Conservation (phyloP, 2,113 vertebrate species). For the Percopsis transmontana region DNA sequence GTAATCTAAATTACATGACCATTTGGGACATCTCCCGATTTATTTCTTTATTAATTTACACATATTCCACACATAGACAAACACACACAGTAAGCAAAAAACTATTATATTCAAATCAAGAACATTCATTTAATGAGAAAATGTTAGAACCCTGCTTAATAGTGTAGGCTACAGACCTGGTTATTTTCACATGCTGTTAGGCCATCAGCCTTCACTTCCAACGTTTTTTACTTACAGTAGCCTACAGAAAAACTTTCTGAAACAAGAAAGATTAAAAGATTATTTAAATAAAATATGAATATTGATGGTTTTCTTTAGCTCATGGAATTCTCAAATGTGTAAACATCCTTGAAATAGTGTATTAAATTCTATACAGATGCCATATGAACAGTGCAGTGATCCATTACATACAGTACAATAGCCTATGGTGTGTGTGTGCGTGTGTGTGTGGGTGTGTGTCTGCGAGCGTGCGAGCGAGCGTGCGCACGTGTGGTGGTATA, state of each 20-base stretch:
- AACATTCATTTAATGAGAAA: too few species aligned
- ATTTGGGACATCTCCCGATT: conserved; percentile 30
- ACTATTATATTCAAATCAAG: too few species aligned
- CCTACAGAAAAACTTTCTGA: background rate
- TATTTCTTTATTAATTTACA: conserved; percentile 29
- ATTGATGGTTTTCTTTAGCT: background rate
- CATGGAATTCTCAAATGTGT: too few species aligned
- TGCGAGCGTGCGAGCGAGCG: background rate
- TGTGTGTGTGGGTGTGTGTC: background rate
- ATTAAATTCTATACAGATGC: background rate
- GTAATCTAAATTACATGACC: conserved; percentile 20
- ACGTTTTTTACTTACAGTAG: background rate
- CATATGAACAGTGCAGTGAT: conserved; percentile 8
- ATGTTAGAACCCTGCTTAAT: too few species aligned
- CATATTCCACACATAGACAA: conserved; percentile 9
- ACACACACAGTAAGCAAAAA: too few species aligned
- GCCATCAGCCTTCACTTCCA: too few species aligned
- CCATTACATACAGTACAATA: conserved; percentile 17
- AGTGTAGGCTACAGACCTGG: too few species aligned
- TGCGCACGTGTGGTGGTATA: conserved; percentile 3
- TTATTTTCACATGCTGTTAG: background rate
- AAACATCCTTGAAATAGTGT: too few species aligned
- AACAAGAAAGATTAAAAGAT: background rate
- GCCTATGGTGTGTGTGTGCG: background rate
- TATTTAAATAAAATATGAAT: background rate